A percentile compares a stretch with the other conserved stretches of the same genome.
These are phyloP conservation scores for Mylabris phalerata DNA, from an alignment of 1,140 invertebrate genomes.

Conservation along the genomic window DNA sequence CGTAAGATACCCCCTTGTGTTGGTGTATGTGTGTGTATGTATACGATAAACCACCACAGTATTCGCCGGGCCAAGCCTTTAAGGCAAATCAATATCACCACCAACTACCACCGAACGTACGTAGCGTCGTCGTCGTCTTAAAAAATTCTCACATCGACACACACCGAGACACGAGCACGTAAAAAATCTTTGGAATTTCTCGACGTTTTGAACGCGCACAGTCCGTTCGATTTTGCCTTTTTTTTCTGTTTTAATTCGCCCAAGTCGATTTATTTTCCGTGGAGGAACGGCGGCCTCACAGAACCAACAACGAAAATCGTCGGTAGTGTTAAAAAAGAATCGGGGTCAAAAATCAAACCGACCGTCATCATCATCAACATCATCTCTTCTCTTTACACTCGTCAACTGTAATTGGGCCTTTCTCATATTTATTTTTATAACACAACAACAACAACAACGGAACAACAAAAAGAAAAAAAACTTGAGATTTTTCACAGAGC, in stretches of 20 bases:
- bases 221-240: no score
- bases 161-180: slow-evolving; percentile 2
- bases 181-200: slow-evolving; percentile 33
- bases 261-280: no score
- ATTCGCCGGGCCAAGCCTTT: slow-evolving; percentile 42
- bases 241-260: no score
- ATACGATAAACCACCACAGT: slow-evolving; percentile 2
- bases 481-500: slow-evolving; percentile 36
- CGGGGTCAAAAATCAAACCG: slow-evolving; percentile 39
- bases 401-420: slow-evolving; percentile 32
- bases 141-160: slow-evolving; percentile 29
- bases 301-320: no score
- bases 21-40: no score
- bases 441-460: no score
- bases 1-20: slow-evolving; percentile 34
- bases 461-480: slow-evolving; percentile 5
- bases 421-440: slow-evolving; percentile 41
- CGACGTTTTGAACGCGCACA: slow-evolving; percentile 21
- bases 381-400: no score
- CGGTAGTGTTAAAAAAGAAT: slow-evolving; percentile 20
- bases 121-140: slow-evolving; percentile 28
- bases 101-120: no score
- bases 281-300: no score
- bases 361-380: not conserved
- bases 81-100: slow-evolving; percentile 40